Percentiles rank a stretch among this genome's conserved stretches.
Evolutionary conservation across 2,797 vertebrate species (phyloP).

Genomic region (Chromis chromis): DNA sequence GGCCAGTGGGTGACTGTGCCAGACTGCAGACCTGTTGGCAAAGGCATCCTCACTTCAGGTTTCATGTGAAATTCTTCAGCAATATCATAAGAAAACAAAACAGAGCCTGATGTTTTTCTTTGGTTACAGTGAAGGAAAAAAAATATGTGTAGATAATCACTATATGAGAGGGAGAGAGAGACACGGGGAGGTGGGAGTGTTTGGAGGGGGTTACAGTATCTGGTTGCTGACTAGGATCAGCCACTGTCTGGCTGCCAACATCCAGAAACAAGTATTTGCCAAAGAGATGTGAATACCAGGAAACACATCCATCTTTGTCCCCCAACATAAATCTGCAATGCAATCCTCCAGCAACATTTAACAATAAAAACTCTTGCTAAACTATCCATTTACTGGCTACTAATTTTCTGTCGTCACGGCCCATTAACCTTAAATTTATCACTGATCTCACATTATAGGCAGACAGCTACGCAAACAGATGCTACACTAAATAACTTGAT

Average conservation of each 20-base stretch:
- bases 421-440: constrained; percentile 63
- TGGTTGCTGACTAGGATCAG: constrained; percentile 21
- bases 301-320: constrained; percentile 49
- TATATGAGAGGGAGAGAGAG: constrained; percentile 1
- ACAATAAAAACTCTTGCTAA: constrained; percentile 23
- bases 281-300: constrained; percentile 38
- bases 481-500: constrained; percentile 56
- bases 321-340: constrained; percentile 38
- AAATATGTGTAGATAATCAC: background rate
- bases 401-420: constrained; percentile 46
- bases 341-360: constrained; percentile 36
- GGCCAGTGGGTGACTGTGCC: constrained; percentile 57
- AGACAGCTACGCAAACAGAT: constrained; percentile 54
- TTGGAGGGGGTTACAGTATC: constrained; percentile 39
- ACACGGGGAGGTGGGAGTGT: constrained; percentile 14
- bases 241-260: constrained; percentile 38
- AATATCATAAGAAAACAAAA: constrained; percentile 1
- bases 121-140: constrained; percentile 5
- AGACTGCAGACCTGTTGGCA: constrained; percentile 52
- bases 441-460: constrained; percentile 52
- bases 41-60: constrained; percentile 17
- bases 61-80: constrained; percentile 19
- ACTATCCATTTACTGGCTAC: constrained; percentile 45
- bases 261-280: constrained; percentile 37
- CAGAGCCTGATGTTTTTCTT: constrained; percentile 4